Base-by-base conservation (phyloP, 64 coral and sea anemone species). In the Anthopleura sola region DNA sequence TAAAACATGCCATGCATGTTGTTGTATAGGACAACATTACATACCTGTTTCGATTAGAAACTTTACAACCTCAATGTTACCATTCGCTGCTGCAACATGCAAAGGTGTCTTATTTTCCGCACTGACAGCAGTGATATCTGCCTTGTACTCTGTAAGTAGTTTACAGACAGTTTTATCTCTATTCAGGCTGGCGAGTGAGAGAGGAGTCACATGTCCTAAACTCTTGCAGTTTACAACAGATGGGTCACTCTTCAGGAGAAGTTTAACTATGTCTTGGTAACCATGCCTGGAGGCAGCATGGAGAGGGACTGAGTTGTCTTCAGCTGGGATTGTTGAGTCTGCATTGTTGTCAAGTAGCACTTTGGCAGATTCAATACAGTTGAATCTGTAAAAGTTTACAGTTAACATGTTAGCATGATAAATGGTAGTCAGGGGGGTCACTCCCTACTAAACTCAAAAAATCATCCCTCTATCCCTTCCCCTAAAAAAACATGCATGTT, bases 41-140 rank as follows among this genome's bases (percentile, higher is more conserved):
- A 14, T 80, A 91, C 89, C 89, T 91, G 89, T 8, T 8, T 84
- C 26, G 34, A 91, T 85, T 10, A 91, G 37, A 16, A 86, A 36
- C 53, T 91, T 77, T 31, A 55, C 84, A 9, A 81, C 60, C 17
- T 80, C 83, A 0, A 18, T 32, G 39, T 86, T 66, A n/a, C 83
- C 83, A 29, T 24, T 79, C 23, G 56, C 37, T 19, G 55, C 74
- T 1, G 84, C 89, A 49, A 11, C 53, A 71, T 91, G 83, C 16
- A 91, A 24, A 0, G 71, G 83, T 21, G 83, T 86, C 10, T 56
- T 80, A 23, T 79, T 55, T 19, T 91, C 85, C 3, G n/a, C 50
- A 13, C 51, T 46, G 24, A 85, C 85, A 56, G 50, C 15, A 29
- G 77, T 71, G 7, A 91, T 38, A 6, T 91, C 75, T 38, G 83